A percentile compares a stretch with the other conserved stretches of the same genome.
These are phyloP conservation scores for Sminthurides aquaticus DNA, from an alignment of 2,888 invertebrate genomes.

Conservation along the genomic window DNA sequence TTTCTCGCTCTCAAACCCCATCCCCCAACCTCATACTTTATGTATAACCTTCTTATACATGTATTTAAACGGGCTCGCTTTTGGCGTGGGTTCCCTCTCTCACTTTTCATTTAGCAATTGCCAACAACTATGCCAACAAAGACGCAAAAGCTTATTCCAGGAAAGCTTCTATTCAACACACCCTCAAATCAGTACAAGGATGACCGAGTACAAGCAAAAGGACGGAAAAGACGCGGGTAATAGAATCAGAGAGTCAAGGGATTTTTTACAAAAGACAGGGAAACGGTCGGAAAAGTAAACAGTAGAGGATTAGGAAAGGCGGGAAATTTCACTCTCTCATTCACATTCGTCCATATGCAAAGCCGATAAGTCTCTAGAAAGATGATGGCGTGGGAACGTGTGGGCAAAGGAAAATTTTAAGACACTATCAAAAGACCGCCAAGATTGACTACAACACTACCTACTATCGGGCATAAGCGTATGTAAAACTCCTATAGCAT, in stretches of 20 bases:
- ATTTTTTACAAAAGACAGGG: no score
- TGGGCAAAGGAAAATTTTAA: no score
- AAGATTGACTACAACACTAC: no score
- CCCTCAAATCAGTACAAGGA: not conserved
- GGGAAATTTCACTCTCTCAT: not conserved
- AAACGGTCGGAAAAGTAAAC: no score
- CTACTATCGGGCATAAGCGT: no score
- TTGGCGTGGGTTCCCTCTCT: no score
- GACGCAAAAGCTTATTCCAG: no score
- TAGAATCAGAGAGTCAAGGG: not conserved
- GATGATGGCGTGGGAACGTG: no score
- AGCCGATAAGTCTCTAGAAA: not conserved
- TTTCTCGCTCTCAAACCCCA: not conserved
- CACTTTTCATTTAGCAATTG: not conserved
- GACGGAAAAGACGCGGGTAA: not conserved
- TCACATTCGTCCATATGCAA: not conserved
- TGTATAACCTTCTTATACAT: no score
- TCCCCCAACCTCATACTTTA: slow-evolving; percentile 5
- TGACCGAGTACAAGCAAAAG: not conserved
- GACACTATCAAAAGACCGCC: no score
- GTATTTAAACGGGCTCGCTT: no score
- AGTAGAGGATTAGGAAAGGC: not conserved
- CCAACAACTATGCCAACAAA: not conserved
- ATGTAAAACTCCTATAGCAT: no score
- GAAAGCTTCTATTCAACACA: not conserved